Percentiles rank a stretch among this genome's conserved stretches.
phyloP scores from a whole-genome alignment of 2,113 vertebrate genomes.

The Puffinus mauretanicus region DNA sequence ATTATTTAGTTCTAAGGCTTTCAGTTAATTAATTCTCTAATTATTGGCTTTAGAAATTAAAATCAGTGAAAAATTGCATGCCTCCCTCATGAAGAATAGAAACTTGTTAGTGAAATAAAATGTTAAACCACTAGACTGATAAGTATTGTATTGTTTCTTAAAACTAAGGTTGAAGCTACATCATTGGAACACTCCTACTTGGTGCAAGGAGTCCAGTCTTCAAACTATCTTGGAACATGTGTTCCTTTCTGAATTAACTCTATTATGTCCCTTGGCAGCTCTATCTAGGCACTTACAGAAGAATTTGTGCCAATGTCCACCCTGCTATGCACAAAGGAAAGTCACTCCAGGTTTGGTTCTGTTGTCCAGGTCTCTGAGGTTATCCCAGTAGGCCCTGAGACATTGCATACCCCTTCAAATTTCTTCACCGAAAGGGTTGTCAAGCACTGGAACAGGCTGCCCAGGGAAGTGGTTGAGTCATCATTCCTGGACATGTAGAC shows the following conservation, averaged over 20 bases:
- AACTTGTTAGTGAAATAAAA: neutral
- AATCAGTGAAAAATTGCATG: neutral
- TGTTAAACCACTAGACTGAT: neutral
- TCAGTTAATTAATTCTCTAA: neutral
- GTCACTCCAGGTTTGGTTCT: neutral
- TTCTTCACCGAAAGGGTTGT: neutral
- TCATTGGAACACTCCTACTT: neutral
- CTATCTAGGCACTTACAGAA: neutral
- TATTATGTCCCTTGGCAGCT: neutral
- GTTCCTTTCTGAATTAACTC: neutral
- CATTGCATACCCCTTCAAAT: neutral
- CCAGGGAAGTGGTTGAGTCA: neutral
- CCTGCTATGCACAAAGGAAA: neutral
- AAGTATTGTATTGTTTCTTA: neutral
- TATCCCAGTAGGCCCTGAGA: neutral
- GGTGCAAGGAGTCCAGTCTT: neutral
- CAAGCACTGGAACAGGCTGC: neutral
- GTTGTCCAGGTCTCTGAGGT: neutral
- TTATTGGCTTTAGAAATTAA: neutral
- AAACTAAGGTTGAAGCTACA: neutral
- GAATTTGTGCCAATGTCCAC: neutral
- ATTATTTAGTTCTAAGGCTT: neutral
- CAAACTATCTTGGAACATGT: neutral
- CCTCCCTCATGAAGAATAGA: neutral
- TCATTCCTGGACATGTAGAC: neutral